Conservation (phyloP, 2,888 invertebrate species). For the Drosophila monieri region DNA sequence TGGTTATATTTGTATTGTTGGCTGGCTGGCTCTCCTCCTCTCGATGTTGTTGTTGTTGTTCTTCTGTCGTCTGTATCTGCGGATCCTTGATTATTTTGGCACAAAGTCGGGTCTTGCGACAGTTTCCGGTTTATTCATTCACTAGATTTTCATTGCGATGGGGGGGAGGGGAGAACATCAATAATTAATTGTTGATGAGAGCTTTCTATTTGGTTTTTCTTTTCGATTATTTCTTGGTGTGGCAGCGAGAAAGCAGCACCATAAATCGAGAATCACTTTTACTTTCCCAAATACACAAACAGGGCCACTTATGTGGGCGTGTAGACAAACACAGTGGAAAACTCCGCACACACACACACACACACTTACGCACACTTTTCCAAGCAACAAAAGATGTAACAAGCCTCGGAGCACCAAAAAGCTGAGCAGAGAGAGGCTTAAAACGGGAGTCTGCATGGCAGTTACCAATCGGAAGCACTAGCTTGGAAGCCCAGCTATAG, state of each 20-base stretch:
- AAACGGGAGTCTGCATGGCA: slow-evolving; percentile 11
- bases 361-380: slow-evolving; percentile 53
- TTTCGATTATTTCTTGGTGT: slow-evolving; percentile 14
- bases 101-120: slow-evolving; percentile 51
- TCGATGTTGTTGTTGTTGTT: slow-evolving; percentile 18
- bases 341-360: slow-evolving; percentile 58
- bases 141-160: slow-evolving; percentile 8
- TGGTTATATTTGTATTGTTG: not conserved
- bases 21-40: slow-evolving; percentile 24
- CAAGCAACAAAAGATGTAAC: slow-evolving; percentile 74
- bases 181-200: slow-evolving; percentile 23
- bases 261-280: slow-evolving; percentile 67
- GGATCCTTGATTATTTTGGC: slow-evolving; percentile 58
- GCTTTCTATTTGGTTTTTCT: not conserved
- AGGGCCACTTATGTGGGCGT: slow-evolving; percentile 65
- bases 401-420: slow-evolving; percentile 25
- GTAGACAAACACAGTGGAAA: slow-evolving; percentile 77
- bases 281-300: slow-evolving; percentile 68
- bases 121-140: slow-evolving; percentile 35
- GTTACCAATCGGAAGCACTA: not conserved
- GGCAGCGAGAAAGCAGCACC: slow-evolving; percentile 45
- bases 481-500: fast-evolving
- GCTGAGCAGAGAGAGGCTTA: slow-evolving; percentile 36
- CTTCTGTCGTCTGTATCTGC: slow-evolving; percentile 29
- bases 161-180: slow-evolving; percentile 17